A percentile compares a stretch with the other conserved stretches of the same genome.
These are phyloP conservation scores for Drosophila arawakana DNA, from an alignment of 1,140 invertebrate genomes.

Conservation along the genomic window DNA sequence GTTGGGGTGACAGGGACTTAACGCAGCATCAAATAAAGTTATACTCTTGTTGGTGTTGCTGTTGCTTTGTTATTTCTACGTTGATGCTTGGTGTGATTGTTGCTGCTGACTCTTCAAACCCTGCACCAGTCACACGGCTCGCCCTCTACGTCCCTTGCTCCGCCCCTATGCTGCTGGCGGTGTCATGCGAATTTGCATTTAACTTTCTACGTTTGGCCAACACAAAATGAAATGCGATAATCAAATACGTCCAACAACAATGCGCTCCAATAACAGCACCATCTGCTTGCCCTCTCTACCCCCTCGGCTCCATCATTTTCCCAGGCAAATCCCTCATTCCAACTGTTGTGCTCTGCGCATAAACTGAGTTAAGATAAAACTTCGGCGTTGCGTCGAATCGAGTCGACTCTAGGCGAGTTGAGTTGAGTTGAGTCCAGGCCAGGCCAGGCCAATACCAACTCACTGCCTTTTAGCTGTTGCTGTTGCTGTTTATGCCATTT, in stretches of 20 bases:
- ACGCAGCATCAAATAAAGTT: slow-evolving; percentile 72
- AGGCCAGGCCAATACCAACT: slow-evolving; percentile 37
- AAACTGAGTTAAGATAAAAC: slow-evolving; percentile 64
- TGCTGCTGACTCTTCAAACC: slow-evolving; percentile 39
- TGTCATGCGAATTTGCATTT: slow-evolving; percentile 81
- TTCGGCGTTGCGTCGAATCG: slow-evolving; percentile 60
- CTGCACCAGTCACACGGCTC: not conserved
- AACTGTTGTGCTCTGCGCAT: slow-evolving; percentile 10
- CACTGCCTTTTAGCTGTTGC: slow-evolving; percentile 22
- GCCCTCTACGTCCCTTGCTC: not conserved
- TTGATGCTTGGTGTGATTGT: slow-evolving; percentile 77
- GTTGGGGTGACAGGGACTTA: slow-evolving; percentile 37
- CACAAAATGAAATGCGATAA: slow-evolving; percentile 82
- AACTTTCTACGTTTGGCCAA: slow-evolving; percentile 78
- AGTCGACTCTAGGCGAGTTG: not conserved
- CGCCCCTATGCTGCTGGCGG: slow-evolving; percentile 46
- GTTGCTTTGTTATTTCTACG: slow-evolving; percentile 67
- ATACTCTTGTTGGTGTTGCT: slow-evolving; percentile 30
- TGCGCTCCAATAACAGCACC: slow-evolving; percentile 60
- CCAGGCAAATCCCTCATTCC: not conserved
- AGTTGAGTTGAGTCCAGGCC: not conserved
- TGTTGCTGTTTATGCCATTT: slow-evolving; percentile 76
- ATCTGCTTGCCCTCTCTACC: slow-evolving; percentile 2
- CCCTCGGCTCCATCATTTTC: not conserved
- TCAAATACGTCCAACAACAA: slow-evolving; percentile 80